Percentiles rank a stretch among this genome's conserved stretches.
These are phyloP conservation scores for Tragelaphus scriptus DNA, from an alignment of 2,113 vertebrate genomes.

Conservation along the genomic window DNA sequence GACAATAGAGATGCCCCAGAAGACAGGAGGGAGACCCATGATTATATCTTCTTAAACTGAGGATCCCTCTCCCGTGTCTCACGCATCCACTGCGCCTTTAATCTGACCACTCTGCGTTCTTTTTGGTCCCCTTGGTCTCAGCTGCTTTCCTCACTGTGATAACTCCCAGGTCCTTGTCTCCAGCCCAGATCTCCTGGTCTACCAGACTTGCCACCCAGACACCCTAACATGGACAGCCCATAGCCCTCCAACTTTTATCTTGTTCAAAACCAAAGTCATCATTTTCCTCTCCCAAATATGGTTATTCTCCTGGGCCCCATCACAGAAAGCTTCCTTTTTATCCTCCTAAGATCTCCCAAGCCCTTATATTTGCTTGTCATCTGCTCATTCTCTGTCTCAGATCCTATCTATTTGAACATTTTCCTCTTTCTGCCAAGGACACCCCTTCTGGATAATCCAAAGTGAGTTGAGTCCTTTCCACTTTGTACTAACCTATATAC, in stretches of 20 bases:
- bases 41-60: background rate
- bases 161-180: background rate
- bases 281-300: background rate
- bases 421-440: background rate
- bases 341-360: background rate
- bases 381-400: background rate
- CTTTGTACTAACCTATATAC: background rate
- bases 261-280: background rate
- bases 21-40: background rate
- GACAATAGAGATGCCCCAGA: background rate
- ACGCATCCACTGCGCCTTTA: background rate
- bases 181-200: background rate
- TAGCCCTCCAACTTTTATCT: background rate
- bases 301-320: background rate
- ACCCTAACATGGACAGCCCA: fast-evolving
- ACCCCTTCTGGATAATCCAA: background rate
- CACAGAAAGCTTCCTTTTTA: background rate
- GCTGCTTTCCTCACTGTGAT: background rate
- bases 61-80: background rate
- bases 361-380: background rate
- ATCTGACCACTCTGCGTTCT: background rate
- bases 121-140: background rate
- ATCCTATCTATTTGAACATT: background rate
- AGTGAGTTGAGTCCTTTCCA: background rate
- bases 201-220: background rate